Evolutionary conservation across 2,797 vertebrate genomes (phyloP), one percentile per base, ranked within the genome.

Genomic region (Coregonus sp.): DNA sequence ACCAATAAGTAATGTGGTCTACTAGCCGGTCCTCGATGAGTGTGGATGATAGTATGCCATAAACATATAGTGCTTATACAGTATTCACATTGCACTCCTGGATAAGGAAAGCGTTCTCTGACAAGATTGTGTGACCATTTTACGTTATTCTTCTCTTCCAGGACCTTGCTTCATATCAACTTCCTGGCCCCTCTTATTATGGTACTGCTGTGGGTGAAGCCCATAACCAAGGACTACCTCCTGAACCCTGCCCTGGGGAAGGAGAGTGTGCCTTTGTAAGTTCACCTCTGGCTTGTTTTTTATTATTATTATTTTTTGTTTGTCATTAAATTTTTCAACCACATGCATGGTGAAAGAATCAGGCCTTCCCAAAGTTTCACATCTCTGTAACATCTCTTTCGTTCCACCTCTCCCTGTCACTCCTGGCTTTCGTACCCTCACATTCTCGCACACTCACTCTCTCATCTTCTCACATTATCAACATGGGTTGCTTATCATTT

Each of bases 141-240:
- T 54, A 63, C 67, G 9, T 73, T 67, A 16, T 72, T 35, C 51
- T 72, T 56, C 81, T 86, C 67, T 92, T 93, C 69, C 86, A 99
- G 98, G 94, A 98, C 94, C 59, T 89, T 99, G 86, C 96, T 99
- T 85, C 96, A 99, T 94, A 95, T 99, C 94, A 99, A 99, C 93
- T 99, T 99, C 92, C 92, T 99, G 92, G 95, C 97, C 67, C 97
- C 98, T 81, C 94, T 99, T 75, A 94, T 99, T 90, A 98, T 98
- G 96, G 94, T 99, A 89, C 91, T 99, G 2, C 91, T 99, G 78
- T 99, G 97, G 98, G 97, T 99, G 88, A 99, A 97, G 87, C 98
- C 98, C 31, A 96, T 99, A 76, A 96, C 97, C 82, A 99, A 98
- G 95, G 98, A 99, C 94, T 99, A 97, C 90, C 93, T 99, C 86